Conservation (phyloP, 1,140 invertebrate genomes). For the Trialeurodes vaporariorum region DNA sequence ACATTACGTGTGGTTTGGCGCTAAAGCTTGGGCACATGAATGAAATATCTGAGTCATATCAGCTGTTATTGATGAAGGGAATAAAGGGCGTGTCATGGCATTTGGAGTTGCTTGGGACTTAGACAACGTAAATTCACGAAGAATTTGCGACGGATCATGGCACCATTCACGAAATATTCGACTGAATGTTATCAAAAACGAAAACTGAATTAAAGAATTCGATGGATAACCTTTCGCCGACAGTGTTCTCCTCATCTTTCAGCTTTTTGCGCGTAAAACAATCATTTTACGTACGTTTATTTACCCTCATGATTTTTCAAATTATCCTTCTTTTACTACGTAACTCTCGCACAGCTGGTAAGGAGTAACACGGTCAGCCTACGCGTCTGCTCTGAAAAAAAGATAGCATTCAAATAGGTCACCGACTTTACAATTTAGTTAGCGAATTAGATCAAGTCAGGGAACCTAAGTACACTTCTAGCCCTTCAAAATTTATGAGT, state of each 20-base stretch:
- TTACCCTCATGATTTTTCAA: conserved; percentile 5
- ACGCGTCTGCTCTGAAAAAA: not conserved
- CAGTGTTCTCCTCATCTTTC: not conserved
- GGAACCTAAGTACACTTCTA: no score
- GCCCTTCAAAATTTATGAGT: no score
- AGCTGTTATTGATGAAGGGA: not conserved
- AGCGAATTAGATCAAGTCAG: no score
- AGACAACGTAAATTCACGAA: not conserved
- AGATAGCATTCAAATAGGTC: not conserved
- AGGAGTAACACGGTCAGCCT: conserved; percentile 37
- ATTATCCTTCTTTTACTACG: conserved; percentile 17
- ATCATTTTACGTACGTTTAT: not conserved
- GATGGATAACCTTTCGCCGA: no score
- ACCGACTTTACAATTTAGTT: no score
- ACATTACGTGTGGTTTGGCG: no score
- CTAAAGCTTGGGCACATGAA: no score
- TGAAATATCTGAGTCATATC: not conserved
- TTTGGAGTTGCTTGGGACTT: not conserved
- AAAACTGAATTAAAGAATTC: no score
- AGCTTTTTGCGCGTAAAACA: not conserved
- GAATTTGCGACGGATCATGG: no score
- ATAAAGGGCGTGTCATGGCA: not conserved
- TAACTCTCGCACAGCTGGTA: conserved; percentile 40
- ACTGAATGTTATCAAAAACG: no score
- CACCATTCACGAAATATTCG: no score